Evolutionary conservation across 2,888 invertebrate genomes (phyloP).

Genomic region (Heliconius ismenius): DNA sequence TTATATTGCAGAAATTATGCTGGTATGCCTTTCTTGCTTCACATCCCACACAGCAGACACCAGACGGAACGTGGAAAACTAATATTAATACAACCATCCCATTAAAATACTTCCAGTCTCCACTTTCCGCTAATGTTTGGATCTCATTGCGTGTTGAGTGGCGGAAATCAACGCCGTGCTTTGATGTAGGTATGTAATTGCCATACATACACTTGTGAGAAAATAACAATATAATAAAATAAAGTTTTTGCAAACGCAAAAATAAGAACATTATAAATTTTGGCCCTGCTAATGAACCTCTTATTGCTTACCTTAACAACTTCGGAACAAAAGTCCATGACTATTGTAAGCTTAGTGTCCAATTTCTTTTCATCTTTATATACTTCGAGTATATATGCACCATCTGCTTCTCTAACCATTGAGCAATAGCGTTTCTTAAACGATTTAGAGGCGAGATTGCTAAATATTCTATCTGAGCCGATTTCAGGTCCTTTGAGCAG

Average conservation of each 20-base stretch:
- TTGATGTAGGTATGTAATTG: background rate
- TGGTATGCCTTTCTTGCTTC: no score
- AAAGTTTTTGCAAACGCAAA: background rate
- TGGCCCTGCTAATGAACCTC: background rate
- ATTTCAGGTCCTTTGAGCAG: constrained; percentile 95
- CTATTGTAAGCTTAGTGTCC: constrained; percentile 94
- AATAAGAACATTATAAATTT: background rate
- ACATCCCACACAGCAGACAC: no score
- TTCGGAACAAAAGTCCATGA: constrained; percentile 96
- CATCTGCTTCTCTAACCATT: constrained; percentile 94
- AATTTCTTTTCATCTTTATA: constrained; percentile 96
- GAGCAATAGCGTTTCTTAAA: constrained; percentile 95
- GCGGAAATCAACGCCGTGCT: background rate
- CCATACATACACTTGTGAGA: background rate
- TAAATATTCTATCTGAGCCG: constrained; percentile 93
- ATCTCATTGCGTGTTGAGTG: background rate
- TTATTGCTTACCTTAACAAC: constrained; percentile 86
- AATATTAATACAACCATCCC: background rate
- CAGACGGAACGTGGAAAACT: background rate
- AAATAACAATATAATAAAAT: background rate
- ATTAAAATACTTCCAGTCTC: background rate
- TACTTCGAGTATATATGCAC: constrained; percentile 94
- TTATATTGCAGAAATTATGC: no score
- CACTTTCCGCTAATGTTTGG: no score
- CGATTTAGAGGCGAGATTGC: constrained; percentile 94